phyloP scores from a whole-genome alignment of 2,113 vertebrate genomes.

The Mormoops blainvillei region DNA sequence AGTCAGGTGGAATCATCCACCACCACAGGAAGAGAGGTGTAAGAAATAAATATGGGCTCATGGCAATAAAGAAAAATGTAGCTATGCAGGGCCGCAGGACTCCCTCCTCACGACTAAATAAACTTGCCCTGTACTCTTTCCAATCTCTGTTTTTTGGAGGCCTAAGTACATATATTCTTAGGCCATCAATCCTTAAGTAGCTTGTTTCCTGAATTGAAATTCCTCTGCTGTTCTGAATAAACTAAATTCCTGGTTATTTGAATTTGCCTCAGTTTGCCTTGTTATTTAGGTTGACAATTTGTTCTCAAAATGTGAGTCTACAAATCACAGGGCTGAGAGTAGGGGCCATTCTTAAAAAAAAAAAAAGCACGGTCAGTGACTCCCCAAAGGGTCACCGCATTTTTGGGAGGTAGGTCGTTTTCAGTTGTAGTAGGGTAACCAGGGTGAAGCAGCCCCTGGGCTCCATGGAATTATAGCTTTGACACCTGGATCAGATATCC shows the following conservation, averaged over 20 bases:
- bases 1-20: not conserved
- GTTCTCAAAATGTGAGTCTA: not conserved
- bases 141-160: not conserved
- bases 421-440: not conserved
- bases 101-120: not conserved
- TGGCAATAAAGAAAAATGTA: not conserved
- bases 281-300: not conserved
- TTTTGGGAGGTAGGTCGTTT: not conserved
- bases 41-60: not conserved
- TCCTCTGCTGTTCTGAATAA: not conserved
- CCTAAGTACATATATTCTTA: not conserved
- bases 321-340: not conserved
- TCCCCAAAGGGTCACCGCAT: not conserved
- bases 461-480: not conserved
- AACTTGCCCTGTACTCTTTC: not conserved
- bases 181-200: not conserved
- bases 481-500: not conserved
- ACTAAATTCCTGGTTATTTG: not conserved
- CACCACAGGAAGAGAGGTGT: not conserved
- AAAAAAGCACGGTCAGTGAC: not conserved
- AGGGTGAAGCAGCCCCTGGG: not conserved
- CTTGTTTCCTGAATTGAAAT: not conserved
- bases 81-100: not conserved
- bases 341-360: not conserved
- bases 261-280: not conserved